These are phyloP conservation scores for Ptychobarbus kaznakovi DNA, from an alignment of 2,797 vertebrate species.

Conservation along the genomic window DNA sequence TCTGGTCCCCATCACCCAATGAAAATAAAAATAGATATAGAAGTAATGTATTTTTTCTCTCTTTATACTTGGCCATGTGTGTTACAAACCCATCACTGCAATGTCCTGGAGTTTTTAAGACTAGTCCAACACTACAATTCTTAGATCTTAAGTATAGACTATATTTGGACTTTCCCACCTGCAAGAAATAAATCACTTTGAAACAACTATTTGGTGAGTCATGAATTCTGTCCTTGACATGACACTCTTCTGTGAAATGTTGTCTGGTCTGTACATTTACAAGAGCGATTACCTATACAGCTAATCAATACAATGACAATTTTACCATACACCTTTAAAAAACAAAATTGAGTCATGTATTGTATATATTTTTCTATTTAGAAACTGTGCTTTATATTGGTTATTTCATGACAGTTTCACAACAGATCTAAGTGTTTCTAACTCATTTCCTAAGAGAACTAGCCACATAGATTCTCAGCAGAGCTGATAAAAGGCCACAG, in stretches of 20 bases:
- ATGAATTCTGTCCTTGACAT: slow-evolving; percentile 6
- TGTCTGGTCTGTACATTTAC: background rate
- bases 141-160: slow-evolving; percentile 3
- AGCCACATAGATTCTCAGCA: slow-evolving; percentile 81
- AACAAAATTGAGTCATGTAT: background rate
- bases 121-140: too few species aligned
- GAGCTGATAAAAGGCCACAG: slow-evolving; percentile 82
- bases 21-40: background rate
- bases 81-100: background rate
- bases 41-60: background rate
- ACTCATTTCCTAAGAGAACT: slow-evolving; percentile 81
- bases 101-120: background rate
- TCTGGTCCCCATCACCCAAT: background rate
- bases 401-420: slow-evolving; percentile 76
- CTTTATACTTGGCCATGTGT: background rate
- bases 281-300: background rate
- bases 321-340: background rate
- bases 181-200: slow-evolving; percentile 15
- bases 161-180: slow-evolving; percentile 7
- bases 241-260: background rate
- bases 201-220: slow-evolving; percentile 2
- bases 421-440: slow-evolving; percentile 78
- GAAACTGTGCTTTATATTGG: background rate
- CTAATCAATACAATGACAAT: background rate
- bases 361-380: background rate